Evolutionary conservation across 2,113 vertebrate species (phyloP), one percentile per base, ranked within the genome.

Genomic region (Dasyornis broadbenti): DNA sequence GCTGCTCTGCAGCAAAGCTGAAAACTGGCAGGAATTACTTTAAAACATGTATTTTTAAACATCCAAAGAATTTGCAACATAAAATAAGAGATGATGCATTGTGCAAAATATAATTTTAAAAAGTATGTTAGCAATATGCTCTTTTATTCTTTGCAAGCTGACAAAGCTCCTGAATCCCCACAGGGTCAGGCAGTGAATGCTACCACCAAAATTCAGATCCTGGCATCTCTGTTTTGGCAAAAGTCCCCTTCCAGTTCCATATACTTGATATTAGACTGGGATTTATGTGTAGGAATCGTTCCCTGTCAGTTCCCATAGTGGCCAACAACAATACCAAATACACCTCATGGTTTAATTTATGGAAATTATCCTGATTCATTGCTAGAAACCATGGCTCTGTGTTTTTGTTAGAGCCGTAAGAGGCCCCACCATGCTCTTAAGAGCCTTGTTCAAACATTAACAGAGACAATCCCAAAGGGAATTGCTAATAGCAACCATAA

Each of bases 361-460:
- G 85, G 76, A 66, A 95, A 81, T 64, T 37, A 44, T 52, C 56
- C 40, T 20, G 79, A 77, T 63, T 60, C 80, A 56, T 11, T 30
- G 65, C 50, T 26, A 78, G 69, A 81, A 94, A 66, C 28, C 23
- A 71, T 7, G 15, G 69, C 22, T 47, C 73, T 44, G 9, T 39
- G 53, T 27, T 93, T 93, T 71, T 64, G 56, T 63, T 23, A 37
- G 33, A 44, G 45, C 52, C 44, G 21, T 2, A 56, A 52, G 80
- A 73, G 49, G 64, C 65, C 72, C 69, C 22, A n/a, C 59, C 5
- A 1, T 21, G 56, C 69, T 81, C 76, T 78, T 88, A 85, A 83
- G 83, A 90, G 89, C 64, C 82, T 93, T 84, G 77, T 82, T 90
- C 72, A 92, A 93, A 86, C 88, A 92, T 81, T 86, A 93, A 83